Conservation (phyloP, 92 coral and sea anemone species). For the Siderastrea radians region DNA sequence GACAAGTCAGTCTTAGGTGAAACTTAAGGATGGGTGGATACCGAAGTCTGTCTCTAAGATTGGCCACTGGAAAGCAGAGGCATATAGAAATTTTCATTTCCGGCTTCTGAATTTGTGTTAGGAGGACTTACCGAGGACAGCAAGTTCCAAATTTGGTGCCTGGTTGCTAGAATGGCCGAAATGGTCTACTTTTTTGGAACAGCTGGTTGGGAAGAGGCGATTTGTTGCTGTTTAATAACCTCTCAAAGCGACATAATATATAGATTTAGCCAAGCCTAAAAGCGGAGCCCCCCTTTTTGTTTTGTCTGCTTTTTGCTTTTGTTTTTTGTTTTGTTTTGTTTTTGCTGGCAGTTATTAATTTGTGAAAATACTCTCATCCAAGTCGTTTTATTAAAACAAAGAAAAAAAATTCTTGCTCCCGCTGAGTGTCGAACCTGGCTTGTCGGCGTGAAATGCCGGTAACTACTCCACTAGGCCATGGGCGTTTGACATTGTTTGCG, state of each 20-base stretch:
- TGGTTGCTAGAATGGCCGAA: conserved; percentile 39
- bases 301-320: too few species aligned
- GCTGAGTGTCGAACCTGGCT: too few species aligned
- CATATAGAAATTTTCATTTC: conserved; percentile 39
- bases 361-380: too few species aligned
- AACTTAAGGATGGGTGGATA: conserved; percentile 21
- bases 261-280: too few species aligned
- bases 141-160: conserved; percentile 27
- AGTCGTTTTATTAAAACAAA: too few species aligned
- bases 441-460: too few species aligned
- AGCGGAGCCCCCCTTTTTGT: too few species aligned
- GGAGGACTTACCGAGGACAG: conserved; percentile 21
- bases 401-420: too few species aligned
- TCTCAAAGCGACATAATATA: conserved; percentile 38
- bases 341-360: too few species aligned
- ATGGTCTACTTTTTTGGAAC: conserved; percentile 40
- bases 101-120: conserved; percentile 36
- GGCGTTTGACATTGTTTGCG: too few species aligned
- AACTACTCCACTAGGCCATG: too few species aligned
- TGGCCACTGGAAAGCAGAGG: conserved; percentile 38
- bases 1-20: conserved; percentile 20
- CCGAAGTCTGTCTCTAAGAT: conserved; percentile 26
- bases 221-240: conserved; percentile 20
- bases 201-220: conserved; percentile 37
- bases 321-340: too few species aligned